phyloP scores from a whole-genome alignment of 64 coral and sea anemone species.

The Dendronephthya gigantea region DNA sequence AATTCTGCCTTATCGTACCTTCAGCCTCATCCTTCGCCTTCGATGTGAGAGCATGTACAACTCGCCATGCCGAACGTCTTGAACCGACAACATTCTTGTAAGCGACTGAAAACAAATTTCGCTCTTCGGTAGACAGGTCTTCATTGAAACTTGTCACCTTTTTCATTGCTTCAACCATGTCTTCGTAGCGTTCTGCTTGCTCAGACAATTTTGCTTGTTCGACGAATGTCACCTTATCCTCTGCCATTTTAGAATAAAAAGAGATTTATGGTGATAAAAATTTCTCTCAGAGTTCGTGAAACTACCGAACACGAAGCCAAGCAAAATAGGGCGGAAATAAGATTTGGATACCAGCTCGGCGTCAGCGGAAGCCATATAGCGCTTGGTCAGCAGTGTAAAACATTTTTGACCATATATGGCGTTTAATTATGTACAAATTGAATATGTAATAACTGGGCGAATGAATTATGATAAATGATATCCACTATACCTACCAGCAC shows the following conservation, averaged over 20 bases:
- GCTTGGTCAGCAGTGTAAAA: neutral
- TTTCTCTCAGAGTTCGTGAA: neutral
- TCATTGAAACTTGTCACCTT: constrained; percentile 21
- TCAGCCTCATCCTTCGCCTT: constrained; percentile 5
- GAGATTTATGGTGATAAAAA: neutral
- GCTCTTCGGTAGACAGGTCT: constrained; percentile 43
- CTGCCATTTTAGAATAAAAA: neutral
- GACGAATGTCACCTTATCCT: neutral
- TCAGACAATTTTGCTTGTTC: constrained; percentile 54
- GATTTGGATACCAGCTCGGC: neutral
- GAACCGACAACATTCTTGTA: constrained; percentile 80
- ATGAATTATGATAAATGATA: too few relatives aligned
- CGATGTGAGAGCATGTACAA: constrained; percentile 29
- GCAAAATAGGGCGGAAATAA: neutral
- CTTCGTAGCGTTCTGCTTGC: constrained; percentile 68
- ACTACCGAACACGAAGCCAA: neutral
- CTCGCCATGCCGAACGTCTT: constrained; percentile 56
- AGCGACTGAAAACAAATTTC: constrained; percentile 74
- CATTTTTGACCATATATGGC: neutral
- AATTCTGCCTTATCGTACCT: neutral
- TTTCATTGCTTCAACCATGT: constrained; percentile 71
- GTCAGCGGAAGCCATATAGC: neutral
- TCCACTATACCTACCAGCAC: too few relatives aligned
- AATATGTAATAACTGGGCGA: too few relatives aligned
- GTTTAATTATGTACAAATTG: neutral